Percentiles rank a stretch among this genome's conserved stretches.
These are phyloP conservation scores for Coenonympha arcania DNA, from an alignment of 2,888 invertebrate species.

Conservation along the genomic window DNA sequence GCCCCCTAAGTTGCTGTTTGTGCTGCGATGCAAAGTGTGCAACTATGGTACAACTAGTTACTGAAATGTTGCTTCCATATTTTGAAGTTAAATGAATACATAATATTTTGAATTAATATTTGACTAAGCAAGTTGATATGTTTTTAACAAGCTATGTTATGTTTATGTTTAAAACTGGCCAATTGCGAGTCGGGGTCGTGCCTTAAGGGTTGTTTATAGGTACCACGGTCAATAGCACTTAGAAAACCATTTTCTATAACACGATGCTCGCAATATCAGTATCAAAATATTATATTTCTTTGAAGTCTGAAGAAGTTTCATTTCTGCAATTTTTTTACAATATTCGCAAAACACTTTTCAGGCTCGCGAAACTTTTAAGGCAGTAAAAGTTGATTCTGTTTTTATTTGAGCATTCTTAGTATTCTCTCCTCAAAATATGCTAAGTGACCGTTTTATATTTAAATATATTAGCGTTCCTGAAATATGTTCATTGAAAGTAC, in stretches of 20 bases:
- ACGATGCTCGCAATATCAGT: no score
- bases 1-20: background rate
- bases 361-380: conserved; percentile 4
- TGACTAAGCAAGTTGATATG: no score
- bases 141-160: no score
- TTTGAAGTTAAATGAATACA: conserved; percentile 5
- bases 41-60: background rate
- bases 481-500: conserved; percentile 8
- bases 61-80: conserved; percentile 5
- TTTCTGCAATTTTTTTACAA: no score
- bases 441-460: conserved; percentile 17
- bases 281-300: no score
- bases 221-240: no score
- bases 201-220: no score
- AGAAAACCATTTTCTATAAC: no score
- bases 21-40: background rate
- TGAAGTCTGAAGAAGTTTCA: no score
- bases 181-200: no score
- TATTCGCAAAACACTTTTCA: conserved; percentile 2
- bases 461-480: conserved; percentile 12
- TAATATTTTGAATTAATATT: background rate
- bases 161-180: no score
- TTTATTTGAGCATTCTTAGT: conserved; percentile 11
- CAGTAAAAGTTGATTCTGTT: conserved; percentile 10
- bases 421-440: conserved; percentile 11